Percentiles rank a stretch among this genome's conserved stretches.
These are phyloP conservation scores for Ichneumoninae sp. DNA, from an alignment of 2,888 invertebrate species.

Conservation along the genomic window DNA sequence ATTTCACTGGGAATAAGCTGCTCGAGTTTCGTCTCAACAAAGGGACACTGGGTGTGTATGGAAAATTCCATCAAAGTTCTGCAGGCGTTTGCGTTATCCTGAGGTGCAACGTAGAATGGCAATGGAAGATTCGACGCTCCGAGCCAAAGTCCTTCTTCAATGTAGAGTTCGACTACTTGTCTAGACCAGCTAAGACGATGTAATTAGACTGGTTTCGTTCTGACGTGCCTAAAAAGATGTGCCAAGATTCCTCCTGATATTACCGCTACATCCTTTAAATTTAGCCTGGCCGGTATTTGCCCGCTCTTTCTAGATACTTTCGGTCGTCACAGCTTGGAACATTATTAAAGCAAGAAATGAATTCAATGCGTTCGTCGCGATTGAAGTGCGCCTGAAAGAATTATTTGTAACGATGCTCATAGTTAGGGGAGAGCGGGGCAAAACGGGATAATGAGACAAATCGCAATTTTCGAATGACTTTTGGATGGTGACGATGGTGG, in stretches of 20 bases:
- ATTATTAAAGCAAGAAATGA: background rate
- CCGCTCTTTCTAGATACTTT: background rate
- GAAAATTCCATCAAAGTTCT: conserved; percentile 13
- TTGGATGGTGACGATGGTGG: no score
- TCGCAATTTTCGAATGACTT: no score
- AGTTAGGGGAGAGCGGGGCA: no score
- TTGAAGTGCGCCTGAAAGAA: background rate
- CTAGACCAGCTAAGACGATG: background rate
- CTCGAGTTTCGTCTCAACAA: conserved; percentile 10
- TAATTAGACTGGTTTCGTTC: background rate
- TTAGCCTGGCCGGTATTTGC: background rate
- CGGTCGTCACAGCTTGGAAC: background rate
- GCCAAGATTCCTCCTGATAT: background rate
- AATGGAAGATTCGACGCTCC: background rate
- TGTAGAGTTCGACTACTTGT: background rate
- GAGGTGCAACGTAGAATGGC: background rate
- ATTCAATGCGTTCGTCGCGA: background rate
- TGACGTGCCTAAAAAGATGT: background rate
- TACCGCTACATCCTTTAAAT: background rate
- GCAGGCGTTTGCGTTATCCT: background rate
- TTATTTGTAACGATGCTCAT: background rate
- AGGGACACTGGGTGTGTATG: conserved; percentile 8
- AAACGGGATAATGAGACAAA: no score
- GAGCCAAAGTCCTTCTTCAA: background rate
- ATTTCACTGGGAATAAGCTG: background rate